Evolutionary conservation across 2,797 vertebrate genomes (phyloP), one percentile per base, ranked within the genome.

Genomic region (Garrulus glandarius): DNA sequence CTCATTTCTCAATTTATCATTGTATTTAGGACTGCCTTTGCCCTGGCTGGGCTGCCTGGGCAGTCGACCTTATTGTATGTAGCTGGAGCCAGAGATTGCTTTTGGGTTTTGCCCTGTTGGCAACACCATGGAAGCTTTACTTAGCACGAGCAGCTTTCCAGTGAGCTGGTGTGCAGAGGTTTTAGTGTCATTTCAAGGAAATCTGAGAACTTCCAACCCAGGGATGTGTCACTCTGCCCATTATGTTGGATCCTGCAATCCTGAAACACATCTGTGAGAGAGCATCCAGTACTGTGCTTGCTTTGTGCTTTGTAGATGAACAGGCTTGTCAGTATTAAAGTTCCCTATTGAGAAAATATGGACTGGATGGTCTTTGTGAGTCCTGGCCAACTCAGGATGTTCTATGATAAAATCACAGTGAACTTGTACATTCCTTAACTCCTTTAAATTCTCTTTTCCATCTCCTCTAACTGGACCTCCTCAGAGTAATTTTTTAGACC

Each of bases 41-140:
- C 65, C 72, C 69, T 83, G 85, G 23, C 94, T 74, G 68, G 65
- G 75, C 84, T 93, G 63, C 90, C 84, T 4, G 2, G 46, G 53
- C 55, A 84, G 52, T 64, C 14, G 2, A 90, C 29, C 68, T 43
- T 5, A 1, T 47, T n/a, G 70, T 27, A 3, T 37, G 74, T n/a
- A 71, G 53, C 67, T 70, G 55, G 27, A 89, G 29, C 34, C 30
- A 18, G 59, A 50, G 50, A 88, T 19, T 71, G 34, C 8, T 89
- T 90, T 81, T 79, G 87, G 77, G 76, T 89, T 96, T 86, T 76
- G 50, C 21, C 76, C 92, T 24, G 56, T 70, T 79, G 88, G 57
- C 63, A 94, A 60, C 65, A 43, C 46, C 69, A 6, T n/a, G 63
- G 47, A 78, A 69, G 23, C 50, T 92, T 86, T 69, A 18, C 23